A percentile compares a stretch with the other conserved stretches of the same genome.
Evolutionary conservation across 2,113 vertebrate genomes (phyloP).

Genomic region (Hystrix brachyura): DNA sequence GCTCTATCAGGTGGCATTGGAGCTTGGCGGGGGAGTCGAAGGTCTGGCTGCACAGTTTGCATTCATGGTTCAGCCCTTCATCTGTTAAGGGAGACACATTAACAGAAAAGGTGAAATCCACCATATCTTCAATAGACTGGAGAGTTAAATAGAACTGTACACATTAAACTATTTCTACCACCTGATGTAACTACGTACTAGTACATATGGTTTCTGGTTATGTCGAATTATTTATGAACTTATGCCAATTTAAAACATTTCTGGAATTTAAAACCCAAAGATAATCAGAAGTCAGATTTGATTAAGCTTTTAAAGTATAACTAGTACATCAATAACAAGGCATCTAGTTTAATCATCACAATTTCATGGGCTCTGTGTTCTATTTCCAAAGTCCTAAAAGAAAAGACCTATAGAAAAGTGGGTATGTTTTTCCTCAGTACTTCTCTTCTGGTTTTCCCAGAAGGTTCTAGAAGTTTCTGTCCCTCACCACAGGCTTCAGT

Average conservation of each 20-base stretch:
- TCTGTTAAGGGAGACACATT: conserved; percentile 89
- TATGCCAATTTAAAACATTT: conserved; percentile 34
- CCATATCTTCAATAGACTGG: background rate
- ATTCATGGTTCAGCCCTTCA: conserved; percentile 99
- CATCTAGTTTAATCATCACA: background rate
- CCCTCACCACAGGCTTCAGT: background rate
- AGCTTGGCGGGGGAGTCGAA: conserved; percentile 99
- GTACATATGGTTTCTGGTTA: background rate
- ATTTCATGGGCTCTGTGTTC: background rate
- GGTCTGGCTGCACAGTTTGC: conserved; percentile 99
- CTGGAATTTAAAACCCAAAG: conserved; percentile 40
- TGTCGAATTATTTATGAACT: background rate
- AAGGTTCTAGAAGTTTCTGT: conserved; percentile 17
- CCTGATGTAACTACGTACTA: background rate
- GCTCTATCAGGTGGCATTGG: conserved; percentile 99
- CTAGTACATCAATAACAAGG: background rate
- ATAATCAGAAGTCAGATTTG: conserved; percentile 46
- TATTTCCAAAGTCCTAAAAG: conserved; percentile 43
- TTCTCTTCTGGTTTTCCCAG: background rate
- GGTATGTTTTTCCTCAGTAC: background rate
- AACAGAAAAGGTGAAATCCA: conserved; percentile 74
- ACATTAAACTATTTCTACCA: background rate
- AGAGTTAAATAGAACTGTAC: background rate
- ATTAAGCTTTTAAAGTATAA: conserved; percentile 32
- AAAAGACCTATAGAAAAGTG: background rate